Base-by-base conservation (phyloP, 2,888 invertebrate genomes). In the Phoenoteleia sp. region DNA sequence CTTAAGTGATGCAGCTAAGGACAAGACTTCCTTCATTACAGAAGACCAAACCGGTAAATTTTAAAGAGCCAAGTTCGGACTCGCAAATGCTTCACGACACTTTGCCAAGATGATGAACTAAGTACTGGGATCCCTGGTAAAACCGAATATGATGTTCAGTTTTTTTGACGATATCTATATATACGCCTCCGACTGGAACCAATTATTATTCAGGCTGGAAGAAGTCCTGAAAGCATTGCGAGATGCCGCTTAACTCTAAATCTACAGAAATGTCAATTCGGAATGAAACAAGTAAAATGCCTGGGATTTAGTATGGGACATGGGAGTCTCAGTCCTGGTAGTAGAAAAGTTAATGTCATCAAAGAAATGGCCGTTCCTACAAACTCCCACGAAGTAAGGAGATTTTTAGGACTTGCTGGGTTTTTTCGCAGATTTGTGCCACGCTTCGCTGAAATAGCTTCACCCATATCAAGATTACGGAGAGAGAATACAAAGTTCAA, bases 1-100 rank as follows among this genome's bases (percentile, higher is more conserved):
- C 1, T n/a, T 39, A 7, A 0, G 29, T 0, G 81, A 75, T 13
- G 15, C n/a, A 0, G 36, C 72, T 0, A 83, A 77, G 21, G 69
- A 56, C 1, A 45, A 56, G n/a, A 84, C 69, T 0, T 74, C 83
- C 0, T 79, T 79, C 13, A 79, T 84, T 2, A 84, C 74, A 0
- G 69, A 67, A 56, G 47, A 39, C 5, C 39, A 5, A 15, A 39
- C 39, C 13, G 39, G 39, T 1, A 13, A n/a, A 3, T 62, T 62
- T 29, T 45, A 75, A 11, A 21, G 82, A 11, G 71, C 76, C 0
- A 85, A 80, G 79, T 71, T 81, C 13, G 85, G 81, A 0, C 21
- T 81, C 15, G 29, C 33, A 2, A 81, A 74, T 19, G 81, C 74
- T 2, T 81, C 79, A 0, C 17, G 17, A n/a, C 81, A 77, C 42